Percentiles rank a stretch among this genome's conserved stretches.
Conservation (phyloP, 1,140 invertebrate species). For the Achroia grisella region DNA sequence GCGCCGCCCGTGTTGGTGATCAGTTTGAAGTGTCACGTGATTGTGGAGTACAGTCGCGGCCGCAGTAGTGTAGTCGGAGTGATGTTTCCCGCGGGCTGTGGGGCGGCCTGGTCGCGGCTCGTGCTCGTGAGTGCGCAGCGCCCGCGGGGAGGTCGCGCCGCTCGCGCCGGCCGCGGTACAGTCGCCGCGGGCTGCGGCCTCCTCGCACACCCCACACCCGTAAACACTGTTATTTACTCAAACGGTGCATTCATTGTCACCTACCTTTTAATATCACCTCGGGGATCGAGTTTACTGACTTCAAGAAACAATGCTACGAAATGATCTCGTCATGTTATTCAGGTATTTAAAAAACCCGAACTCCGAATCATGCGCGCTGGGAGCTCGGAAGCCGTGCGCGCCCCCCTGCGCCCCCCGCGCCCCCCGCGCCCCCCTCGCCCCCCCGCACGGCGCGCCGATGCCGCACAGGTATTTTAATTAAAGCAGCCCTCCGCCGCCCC, state of each 20-base stretch:
- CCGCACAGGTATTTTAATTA: constrained; percentile 38
- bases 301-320: too few species aligned
- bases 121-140: neutral
- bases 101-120: neutral
- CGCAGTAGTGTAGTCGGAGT: neutral
- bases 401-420: neutral
- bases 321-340: too few species aligned
- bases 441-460: neutral
- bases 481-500: constrained; percentile 14
- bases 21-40: too few species aligned
- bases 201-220: too few species aligned
- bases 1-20: too few species aligned
- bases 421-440: neutral
- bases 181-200: too few species aligned
- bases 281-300: too few species aligned
- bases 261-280: too few species aligned
- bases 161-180: constrained; percentile 3
- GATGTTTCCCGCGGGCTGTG: neutral
- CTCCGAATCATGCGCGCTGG: neutral
- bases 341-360: too few species aligned
- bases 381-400: neutral
- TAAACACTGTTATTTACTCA: too few species aligned
- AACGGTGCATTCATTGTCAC: too few species aligned
- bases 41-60: too few species aligned
- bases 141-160: constrained; percentile 4